Evolutionary conservation across 2,888 invertebrate species (phyloP).

Genomic region (Agrotis exclamationis): DNA sequence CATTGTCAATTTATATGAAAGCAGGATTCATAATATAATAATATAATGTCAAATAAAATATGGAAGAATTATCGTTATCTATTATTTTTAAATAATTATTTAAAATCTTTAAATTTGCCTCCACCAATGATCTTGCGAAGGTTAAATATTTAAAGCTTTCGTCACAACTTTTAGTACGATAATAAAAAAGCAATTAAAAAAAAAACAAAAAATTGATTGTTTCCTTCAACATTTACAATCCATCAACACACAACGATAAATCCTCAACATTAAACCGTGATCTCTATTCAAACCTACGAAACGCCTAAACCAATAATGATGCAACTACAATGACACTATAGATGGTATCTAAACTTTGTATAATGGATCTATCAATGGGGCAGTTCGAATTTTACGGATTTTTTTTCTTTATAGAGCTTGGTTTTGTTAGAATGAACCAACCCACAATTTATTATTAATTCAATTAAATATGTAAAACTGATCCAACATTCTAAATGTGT

Average conservation of each 20-base stretch:
- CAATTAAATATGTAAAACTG: neutral
- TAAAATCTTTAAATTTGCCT: neutral
- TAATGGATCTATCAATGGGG: slow-evolving; percentile 54
- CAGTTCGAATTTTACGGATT: slow-evolving; percentile 25
- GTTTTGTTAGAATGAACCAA: neutral
- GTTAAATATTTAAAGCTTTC: slow-evolving; percentile 1
- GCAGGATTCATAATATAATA: neutral
- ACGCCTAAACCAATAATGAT: slow-evolving; percentile 45
- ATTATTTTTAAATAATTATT: neutral
- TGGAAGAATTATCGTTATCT: neutral
- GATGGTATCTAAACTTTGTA: slow-evolving; percentile 56
- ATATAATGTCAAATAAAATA: slow-evolving; percentile 24
- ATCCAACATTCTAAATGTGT: neutral
- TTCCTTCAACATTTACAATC: slow-evolving; percentile 12
- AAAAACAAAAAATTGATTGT: slow-evolving; percentile 30
- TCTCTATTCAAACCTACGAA: slow-evolving; percentile 33
- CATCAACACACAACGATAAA: slow-evolving; percentile 14
- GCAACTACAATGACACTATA: slow-evolving; percentile 44
- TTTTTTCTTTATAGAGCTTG: neutral
- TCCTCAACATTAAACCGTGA: slow-evolving; percentile 23
- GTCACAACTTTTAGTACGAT: neutral
- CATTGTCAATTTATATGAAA: slow-evolving; percentile 2
- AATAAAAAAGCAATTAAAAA: neutral
- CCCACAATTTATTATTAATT: neutral
- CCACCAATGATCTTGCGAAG: too few relatives aligned